A percentile compares a stretch with the other conserved stretches of the same genome.
phyloP scores from a whole-genome alignment of 2,797 vertebrate genomes.

The Streptopelia turtur region DNA sequence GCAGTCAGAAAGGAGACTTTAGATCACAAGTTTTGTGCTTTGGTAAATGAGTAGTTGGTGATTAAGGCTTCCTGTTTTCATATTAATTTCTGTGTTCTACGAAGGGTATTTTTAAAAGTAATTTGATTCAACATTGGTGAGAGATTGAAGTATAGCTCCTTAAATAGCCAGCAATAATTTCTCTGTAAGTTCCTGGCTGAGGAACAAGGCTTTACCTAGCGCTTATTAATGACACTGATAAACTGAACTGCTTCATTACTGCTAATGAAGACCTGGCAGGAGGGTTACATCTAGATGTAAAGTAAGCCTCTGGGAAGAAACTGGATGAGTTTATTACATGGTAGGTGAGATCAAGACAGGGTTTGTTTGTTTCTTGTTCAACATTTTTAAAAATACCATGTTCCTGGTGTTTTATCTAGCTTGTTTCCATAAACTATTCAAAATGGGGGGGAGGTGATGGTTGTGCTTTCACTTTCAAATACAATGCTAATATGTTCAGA shows the following conservation, averaged over 20 bases:
- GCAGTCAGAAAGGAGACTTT: not conserved
- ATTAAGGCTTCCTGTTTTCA: not conserved
- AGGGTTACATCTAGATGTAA: not conserved
- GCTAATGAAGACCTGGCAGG: slow-evolving; percentile 9
- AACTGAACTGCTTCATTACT: not conserved
- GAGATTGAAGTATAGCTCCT: not conserved
- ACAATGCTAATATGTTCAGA: not conserved
- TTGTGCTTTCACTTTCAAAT: not conserved
- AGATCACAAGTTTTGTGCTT: not conserved
- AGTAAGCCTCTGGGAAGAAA: not conserved
- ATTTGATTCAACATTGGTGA: not conserved
- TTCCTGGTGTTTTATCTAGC: not conserved
- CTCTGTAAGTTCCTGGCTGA: not conserved
- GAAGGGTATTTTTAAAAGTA: not conserved
- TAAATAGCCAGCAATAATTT: not conserved
- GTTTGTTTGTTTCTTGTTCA: no score
- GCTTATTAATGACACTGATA: not conserved
- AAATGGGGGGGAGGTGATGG: not conserved
- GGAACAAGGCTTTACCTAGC: not conserved
- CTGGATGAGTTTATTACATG: rapidly evolving
- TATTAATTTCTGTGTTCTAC: not conserved
- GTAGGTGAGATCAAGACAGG: not conserved
- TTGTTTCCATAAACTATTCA: not conserved
- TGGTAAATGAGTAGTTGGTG: not conserved
- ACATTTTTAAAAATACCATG: not conserved